Evolutionary conservation across 2,113 vertebrate species (phyloP).

Genomic region (Lates calcarifer): DNA sequence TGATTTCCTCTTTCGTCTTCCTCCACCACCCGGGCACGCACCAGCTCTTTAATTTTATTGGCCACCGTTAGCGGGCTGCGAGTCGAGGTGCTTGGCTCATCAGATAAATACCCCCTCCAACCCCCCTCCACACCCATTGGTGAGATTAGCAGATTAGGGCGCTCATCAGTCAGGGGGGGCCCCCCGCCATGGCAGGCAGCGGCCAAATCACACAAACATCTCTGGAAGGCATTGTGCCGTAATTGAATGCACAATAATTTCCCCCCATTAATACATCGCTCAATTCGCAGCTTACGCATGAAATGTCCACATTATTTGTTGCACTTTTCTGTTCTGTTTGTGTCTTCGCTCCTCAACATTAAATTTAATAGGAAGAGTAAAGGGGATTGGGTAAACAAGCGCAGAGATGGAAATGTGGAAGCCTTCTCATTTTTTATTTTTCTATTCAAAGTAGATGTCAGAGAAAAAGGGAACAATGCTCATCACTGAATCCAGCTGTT

Average conservation of each 20-base stretch:
- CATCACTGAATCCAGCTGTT: conserved; percentile 79
- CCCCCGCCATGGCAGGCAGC: conserved; percentile 88
- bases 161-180: conserved; percentile 94
- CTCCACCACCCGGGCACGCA: conserved; percentile 62
- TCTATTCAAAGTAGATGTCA: conserved; percentile 80
- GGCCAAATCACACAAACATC: conserved; percentile 95
- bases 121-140: conserved; percentile 88
- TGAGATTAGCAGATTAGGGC: conserved; percentile 99
- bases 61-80: conserved; percentile 82
- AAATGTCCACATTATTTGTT: conserved; percentile 95
- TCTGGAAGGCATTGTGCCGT: conserved; percentile 96
- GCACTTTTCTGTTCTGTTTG: conserved; percentile 87
- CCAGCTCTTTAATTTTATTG: conserved; percentile 86
- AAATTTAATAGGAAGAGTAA: conserved; percentile 87
- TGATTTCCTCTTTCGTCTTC: conserved; percentile 80
- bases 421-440: conserved; percentile 75
- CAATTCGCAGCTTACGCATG: conserved; percentile 94
- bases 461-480: conserved; percentile 92
- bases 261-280: conserved; percentile 98
- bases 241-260: conserved; percentile 99
- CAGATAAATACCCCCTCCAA: conserved; percentile 62
- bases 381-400: conserved; percentile 79
- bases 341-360: conserved; percentile 90
- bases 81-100: conserved; percentile 83
- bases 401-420: conserved; percentile 85